Evolutionary conservation across 2,888 invertebrate species (phyloP).

Genomic region (Hirtodrosophila histrioides): DNA sequence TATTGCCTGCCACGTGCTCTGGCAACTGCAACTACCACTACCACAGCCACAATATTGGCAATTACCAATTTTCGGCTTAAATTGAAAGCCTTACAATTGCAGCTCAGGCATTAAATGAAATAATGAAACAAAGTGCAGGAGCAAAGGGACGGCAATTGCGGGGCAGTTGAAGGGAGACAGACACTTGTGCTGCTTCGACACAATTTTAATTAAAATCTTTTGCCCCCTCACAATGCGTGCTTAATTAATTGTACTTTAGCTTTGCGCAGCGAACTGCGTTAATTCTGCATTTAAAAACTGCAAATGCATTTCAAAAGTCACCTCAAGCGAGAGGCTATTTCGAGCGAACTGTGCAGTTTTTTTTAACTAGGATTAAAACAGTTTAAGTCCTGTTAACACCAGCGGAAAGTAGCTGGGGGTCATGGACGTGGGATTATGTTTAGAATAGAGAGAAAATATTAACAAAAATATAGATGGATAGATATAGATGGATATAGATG

Average conservation of each 20-base stretch:
- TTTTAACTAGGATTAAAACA: too few species aligned
- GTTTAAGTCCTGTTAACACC: conserved; percentile 1
- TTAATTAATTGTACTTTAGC: conserved; percentile 74
- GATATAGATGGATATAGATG: too few species aligned
- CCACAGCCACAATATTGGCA: conserved; percentile 58
- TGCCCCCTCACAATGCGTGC: conserved; percentile 38
- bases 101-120: conserved; percentile 70
- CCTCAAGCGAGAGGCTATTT: conserved; percentile 2
- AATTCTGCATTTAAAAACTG: conserved; percentile 19
- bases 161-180: neutral
- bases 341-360: neutral
- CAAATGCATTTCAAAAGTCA: conserved; percentile 21
- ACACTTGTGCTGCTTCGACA: conserved; percentile 68
- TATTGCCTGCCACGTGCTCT: neutral
- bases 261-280: conserved; percentile 46
- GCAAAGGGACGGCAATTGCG: conserved; percentile 14
- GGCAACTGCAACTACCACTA: conserved; percentile 33
- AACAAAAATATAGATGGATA: too few species aligned
- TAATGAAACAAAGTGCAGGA: conserved; percentile 63
- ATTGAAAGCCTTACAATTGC: conserved; percentile 76
- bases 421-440: too few species aligned
- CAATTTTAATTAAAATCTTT: conserved; percentile 74
- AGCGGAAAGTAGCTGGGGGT: too few species aligned
- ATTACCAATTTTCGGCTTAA: conserved; percentile 73
- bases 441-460: too few species aligned